A percentile compares a stretch with the other conserved stretches of the same genome.
These are phyloP conservation scores for Halcyon chelicuti DNA, from an alignment of 2,797 vertebrate genomes.

Conservation along the genomic window DNA sequence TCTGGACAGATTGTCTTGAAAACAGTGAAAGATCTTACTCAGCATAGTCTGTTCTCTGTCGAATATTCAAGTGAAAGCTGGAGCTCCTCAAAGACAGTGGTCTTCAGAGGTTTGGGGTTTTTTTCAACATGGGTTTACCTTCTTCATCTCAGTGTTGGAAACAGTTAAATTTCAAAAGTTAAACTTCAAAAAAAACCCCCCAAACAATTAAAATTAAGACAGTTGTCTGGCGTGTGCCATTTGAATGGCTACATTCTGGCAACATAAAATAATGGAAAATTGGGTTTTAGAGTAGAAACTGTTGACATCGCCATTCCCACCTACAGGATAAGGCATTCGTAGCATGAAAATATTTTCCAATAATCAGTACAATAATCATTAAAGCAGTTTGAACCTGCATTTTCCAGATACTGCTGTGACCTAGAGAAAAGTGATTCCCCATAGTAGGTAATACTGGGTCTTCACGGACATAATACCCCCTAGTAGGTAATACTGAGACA, in stretches of 20 bases:
- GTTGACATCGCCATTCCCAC: not conserved
- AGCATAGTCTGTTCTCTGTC: not conserved
- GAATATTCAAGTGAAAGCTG: not conserved
- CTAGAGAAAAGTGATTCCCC: not conserved
- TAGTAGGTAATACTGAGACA: not conserved
- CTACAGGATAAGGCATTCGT: not conserved
- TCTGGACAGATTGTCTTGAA: not conserved
- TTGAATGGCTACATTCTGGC: not conserved
- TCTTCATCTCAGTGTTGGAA: not conserved
- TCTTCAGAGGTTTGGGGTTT: rapidly evolving
- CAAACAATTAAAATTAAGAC: not conserved
- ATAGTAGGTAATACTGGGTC: not conserved
- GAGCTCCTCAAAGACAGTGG: not conserved
- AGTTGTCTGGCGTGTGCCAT: not conserved
- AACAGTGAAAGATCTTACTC: not conserved
- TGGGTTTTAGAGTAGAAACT: not conserved
- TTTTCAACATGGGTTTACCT: not conserved
- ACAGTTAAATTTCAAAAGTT: not conserved
- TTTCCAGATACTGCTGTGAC: not conserved
- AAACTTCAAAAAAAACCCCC: not conserved
- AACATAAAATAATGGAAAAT: not conserved
- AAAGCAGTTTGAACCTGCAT: not conserved
- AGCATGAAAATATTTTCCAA: not conserved
- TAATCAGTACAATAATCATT: not conserved
- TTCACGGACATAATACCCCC: too few species aligned